Evolutionary conservation across 2,888 invertebrate genomes (phyloP), one percentile per base, ranked within the genome.

Genomic region (Plutella xylostella): DNA sequence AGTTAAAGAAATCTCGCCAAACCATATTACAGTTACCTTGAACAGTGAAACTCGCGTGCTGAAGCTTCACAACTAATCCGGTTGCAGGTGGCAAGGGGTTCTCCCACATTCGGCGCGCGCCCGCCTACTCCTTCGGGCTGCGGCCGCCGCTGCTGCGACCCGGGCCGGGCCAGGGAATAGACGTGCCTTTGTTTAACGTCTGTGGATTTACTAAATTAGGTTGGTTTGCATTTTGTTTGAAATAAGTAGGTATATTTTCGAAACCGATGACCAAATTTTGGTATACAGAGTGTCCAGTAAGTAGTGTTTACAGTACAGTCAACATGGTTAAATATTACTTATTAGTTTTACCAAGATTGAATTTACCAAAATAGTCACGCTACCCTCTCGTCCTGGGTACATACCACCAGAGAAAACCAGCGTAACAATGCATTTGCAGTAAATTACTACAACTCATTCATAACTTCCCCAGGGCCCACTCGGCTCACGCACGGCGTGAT

Each of bases 51-150:
- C n/a, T n/a, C n/a, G n/a, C n/a, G n/a, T n/a, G n/a, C n/a, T n/a
- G n/a, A n/a, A n/a, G n/a, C n/a, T n/a, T n/a, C n/a, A n/a, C n/a
- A n/a, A n/a, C n/a, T n/a, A n/a, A n/a, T n/a, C n/a, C n/a, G n/a
- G n/a, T 37, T 57, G 12, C 45, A 79, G 79, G 77, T 56, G 78
- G 77, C 0, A 63, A 58, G 12, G 80, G 79, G 0, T 74, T 63
- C 49, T 68, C 67, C 12, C 67, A 66, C 41, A 75, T 80, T 48
- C 72, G 63, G 48, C 69, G 72, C 18, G 61, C 71, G 1, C 80
- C 79, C n/a, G 78, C 78, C 0, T 80, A 72, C 48, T 68, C 72
- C 1, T 76, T 80, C 38, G 78, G 79, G 4, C n/a, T n/a, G n/a
- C n/a, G n/a, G n/a, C n/a, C n/a, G n/a, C n/a, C n/a, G n/a, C n/a